phyloP scores from a whole-genome alignment of 2,888 invertebrate species.

The Tiphia femorata region DNA sequence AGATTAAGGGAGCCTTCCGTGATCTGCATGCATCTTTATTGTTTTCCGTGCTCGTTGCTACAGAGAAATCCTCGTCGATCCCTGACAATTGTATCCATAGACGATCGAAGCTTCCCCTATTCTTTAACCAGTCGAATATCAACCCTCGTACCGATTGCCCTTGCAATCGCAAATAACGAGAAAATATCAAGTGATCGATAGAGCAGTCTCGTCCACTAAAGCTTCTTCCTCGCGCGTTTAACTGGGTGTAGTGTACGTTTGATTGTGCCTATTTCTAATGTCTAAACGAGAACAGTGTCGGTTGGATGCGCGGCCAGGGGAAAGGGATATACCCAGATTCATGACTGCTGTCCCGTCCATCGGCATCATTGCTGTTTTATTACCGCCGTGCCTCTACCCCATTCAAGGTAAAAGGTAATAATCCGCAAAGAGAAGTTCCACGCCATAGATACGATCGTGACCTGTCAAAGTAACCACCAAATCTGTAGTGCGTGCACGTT shows the following conservation, averaged over 20 bases:
- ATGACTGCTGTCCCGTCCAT: conserved; percentile 65
- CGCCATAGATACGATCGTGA: conserved; percentile 45
- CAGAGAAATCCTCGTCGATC: too few species aligned
- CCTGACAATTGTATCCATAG: too few species aligned
- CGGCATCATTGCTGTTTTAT: conserved; percentile 65
- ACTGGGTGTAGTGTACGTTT: conserved; percentile 44
- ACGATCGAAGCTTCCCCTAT: too few species aligned
- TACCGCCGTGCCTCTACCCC: conserved; percentile 61
- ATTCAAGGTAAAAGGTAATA: conserved; percentile 63
- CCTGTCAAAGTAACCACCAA: too few species aligned
- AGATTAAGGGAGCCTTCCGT: too few species aligned
- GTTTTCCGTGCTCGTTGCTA: too few species aligned
- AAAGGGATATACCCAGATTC: conserved; percentile 63
- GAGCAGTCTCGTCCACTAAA: neutral
- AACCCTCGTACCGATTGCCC: too few species aligned
- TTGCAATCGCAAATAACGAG: too few species aligned
- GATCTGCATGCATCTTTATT: too few species aligned
- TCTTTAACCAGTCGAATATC: too few species aligned
- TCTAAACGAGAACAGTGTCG: conserved; percentile 63
- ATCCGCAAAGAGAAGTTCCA: conserved; percentile 44
- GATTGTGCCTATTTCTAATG: conserved; percentile 59
- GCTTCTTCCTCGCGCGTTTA: conserved; percentile 35
- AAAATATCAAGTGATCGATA: too few species aligned
- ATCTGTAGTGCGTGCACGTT: too few species aligned
- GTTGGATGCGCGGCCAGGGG: conserved; percentile 61